phyloP scores from a whole-genome alignment of 1,140 invertebrate species.

The Aplysia californica region DNA sequence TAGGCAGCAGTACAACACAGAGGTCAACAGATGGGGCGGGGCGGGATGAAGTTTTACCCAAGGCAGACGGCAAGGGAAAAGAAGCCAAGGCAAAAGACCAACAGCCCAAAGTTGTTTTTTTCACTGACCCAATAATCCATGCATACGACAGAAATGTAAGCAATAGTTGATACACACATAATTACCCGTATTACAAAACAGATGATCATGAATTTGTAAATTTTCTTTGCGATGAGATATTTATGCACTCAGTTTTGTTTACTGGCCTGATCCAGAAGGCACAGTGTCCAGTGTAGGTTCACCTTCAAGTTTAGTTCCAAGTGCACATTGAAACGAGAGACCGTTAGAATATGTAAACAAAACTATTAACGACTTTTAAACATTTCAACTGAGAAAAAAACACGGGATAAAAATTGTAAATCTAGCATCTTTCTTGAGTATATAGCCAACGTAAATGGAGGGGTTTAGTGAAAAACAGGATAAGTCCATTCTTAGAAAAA shows the following conservation, averaged over 20 bases:
- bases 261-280: background rate
- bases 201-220: background rate
- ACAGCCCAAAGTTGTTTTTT: constrained; percentile 16
- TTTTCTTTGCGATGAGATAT: background rate
- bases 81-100: constrained; percentile 11
- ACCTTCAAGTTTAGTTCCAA: background rate
- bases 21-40: too few relatives aligned
- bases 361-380: too few relatives aligned
- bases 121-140: constrained; percentile 17
- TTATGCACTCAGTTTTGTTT: background rate
- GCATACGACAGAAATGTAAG: constrained; percentile 9
- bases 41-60: background rate
- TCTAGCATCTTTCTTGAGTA: too few relatives aligned
- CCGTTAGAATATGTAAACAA: too few relatives aligned
- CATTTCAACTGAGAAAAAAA: too few relatives aligned
- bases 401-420: too few relatives aligned
- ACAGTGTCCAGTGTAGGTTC: background rate
- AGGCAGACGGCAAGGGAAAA: background rate
- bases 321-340: background rate
- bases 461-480: too few relatives aligned
- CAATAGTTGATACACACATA: background rate
- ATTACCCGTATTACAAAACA: background rate
- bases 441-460: too few relatives aligned
- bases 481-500: too few relatives aligned
- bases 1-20: constrained; percentile 21